Base-by-base conservation (phyloP, 2,113 vertebrate genomes). In the Hippocampus barbouri region DNA sequence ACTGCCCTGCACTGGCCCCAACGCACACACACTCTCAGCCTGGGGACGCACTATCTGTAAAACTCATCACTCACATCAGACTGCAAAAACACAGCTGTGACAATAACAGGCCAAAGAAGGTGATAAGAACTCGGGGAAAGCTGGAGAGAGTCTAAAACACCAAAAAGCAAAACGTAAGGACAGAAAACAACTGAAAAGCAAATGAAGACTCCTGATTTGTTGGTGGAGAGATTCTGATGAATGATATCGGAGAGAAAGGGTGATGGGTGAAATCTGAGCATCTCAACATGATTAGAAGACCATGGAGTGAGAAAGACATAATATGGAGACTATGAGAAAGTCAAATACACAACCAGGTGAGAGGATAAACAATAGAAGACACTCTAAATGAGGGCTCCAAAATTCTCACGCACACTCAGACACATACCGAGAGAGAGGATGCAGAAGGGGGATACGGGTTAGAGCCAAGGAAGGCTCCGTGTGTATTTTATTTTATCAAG, bases 61-160 rank as follows among this genome's bases (percentile, higher is more conserved):
- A 73, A 79, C 20, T 67, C 75, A 77, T 73, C 65, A 45, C 57
- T 34, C 72, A 73, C 75, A 77, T 81, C 79, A 65, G 72, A 79
- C 83, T 66, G 80, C 18, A 74, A 83, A 74, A 83, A 81, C 87
- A 89, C 88, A 91, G 88, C 88, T 91, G 89, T 85, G 85, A 89
- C 81, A 90, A 91, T 83, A 90, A 73, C 60, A 59, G 68, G 75
- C 71, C 71, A 66, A 71, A 81, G 73, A 77, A 53, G 49, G 65
- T 30, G 73, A 73, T 2, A 21, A n/a, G n/a, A 60, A 20, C 73
- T 61, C 34, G 70, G 47, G 18, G 62, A 59, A 5, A 41, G n/a
- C 8, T 54, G 6, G 18, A 20, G 38, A 34, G 34, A 71, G 45
- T 3, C 25, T 10, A 14, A 62, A 11, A 57, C 6, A 70, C 18